A percentile compares a stretch with the other conserved stretches of the same genome.
Conservation (phyloP, 2,888 invertebrate genomes). For the Deroplatys truncata region DNA sequence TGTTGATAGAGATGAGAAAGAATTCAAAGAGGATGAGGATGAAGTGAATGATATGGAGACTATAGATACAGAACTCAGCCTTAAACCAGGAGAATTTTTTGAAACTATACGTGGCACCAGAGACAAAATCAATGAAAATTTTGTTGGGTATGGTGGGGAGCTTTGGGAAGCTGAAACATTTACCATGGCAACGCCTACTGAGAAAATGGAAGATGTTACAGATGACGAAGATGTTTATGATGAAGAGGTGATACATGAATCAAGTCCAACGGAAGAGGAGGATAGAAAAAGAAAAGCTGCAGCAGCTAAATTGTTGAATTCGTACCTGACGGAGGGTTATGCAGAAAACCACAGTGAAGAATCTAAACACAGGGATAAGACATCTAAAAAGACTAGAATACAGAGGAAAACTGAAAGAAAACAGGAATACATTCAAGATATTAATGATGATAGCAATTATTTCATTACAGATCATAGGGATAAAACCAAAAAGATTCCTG, state of each 20-base stretch:
- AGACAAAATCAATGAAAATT: neutral
- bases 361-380: neutral
- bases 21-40: neutral
- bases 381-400: neutral
- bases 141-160: conserved; percentile 5
- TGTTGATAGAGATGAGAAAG: conserved; percentile 10
- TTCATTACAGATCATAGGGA: neutral
- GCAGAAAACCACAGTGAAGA: neutral
- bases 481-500: neutral
- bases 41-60: neutral
- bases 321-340: neutral
- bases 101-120: neutral
- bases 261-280: neutral
- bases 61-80: neutral
- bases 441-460: neutral
- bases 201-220: neutral
- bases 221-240: neutral
- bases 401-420: neutral
- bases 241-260: neutral
- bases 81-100: neutral
- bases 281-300: neutral
- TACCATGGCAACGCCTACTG: neutral
- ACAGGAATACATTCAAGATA: neutral
- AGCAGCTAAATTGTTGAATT: neutral
- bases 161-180: conserved; percentile 5